Evolutionary conservation across 2,113 vertebrate genomes (phyloP), one percentile per base, ranked within the genome.

Genomic region (Petroica traversi): DNA sequence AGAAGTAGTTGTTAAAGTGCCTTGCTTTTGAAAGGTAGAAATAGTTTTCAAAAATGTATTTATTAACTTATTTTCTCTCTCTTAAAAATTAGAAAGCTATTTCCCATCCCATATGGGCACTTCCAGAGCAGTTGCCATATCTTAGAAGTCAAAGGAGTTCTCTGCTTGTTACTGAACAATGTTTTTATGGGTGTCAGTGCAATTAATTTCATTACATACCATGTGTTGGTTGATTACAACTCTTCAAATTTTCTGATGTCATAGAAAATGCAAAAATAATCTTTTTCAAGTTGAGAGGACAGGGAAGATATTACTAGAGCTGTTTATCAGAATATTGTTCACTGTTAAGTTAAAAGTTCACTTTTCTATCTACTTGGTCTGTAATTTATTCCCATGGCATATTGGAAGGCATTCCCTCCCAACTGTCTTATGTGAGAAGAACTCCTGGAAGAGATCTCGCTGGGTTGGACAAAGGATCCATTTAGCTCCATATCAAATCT

Each of bases 11-110:
- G 15, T 80, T 83, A 31, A 91, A 25, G 25, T 34, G 3, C 9
- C 92, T 91, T 92, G 52, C 26, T 87, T 90, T 95, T 83, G 34
- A 89, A 96, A 91, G 6, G 6, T 36, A 89, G 26, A 77, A 63
- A 72, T 62, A 7, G 4, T 63, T 96, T 87, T 36, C 3, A 55
- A 41, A 89, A 75, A 45, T 71, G 2, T 57, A 33, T 61, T 57
- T 87, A 64, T 78, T 55, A 36, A 33, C 11, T n/a, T 68, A 1
- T 66, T 73, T 80, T 64, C 16, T 76, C 12, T 46, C 1, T 31
- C 25, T 72, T 92, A 69, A 68, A 89, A 93, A 19, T 49, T 1
- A 52, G 58, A 88, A 82, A 75, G 2, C 17, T 58, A 31, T 62
- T 85, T 45, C 34, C 2, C 9, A 54, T 36, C 8, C 22, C 7